Percentiles rank a stretch among this genome's conserved stretches.
phyloP scores from a whole-genome alignment of 2,888 invertebrate species.

The Hetaerina titia region DNA sequence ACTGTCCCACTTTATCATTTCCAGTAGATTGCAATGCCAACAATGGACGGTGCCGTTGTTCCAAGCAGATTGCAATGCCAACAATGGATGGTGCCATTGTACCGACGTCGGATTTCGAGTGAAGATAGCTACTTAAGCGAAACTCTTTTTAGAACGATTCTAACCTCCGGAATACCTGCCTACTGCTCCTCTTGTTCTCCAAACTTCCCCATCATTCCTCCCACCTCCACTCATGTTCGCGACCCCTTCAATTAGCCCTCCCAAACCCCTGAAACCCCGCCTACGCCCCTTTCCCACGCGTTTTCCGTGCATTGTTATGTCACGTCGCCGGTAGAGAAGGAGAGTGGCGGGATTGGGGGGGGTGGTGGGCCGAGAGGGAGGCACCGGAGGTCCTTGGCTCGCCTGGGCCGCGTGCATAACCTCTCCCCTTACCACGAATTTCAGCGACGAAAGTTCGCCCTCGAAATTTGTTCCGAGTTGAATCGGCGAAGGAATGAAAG shows the following conservation, averaged over 20 bases:
- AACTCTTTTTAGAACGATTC: too few species aligned
- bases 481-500: too few species aligned
- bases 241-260: neutral
- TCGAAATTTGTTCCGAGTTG: neutral
- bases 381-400: neutral
- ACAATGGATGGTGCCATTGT: too few species aligned
- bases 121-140: too few species aligned
- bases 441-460: neutral
- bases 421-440: neutral
- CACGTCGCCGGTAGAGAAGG: neutral
- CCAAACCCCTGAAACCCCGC: neutral
- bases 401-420: neutral
- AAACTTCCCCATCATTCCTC: neutral
- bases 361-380: neutral
- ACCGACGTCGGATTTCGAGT: too few species aligned
- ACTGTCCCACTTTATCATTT: too few species aligned
- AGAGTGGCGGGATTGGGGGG: neutral
- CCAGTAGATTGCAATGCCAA: too few species aligned
- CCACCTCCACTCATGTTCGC: neutral
- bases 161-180: too few species aligned
- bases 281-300: constrained; percentile 49
- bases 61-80: too few species aligned
- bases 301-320: constrained; percentile 48
- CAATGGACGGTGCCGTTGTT: too few species aligned
- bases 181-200: too few species aligned